Conservation (phyloP, 2,797 vertebrate species). For the Sphaeramia orbicularis region DNA sequence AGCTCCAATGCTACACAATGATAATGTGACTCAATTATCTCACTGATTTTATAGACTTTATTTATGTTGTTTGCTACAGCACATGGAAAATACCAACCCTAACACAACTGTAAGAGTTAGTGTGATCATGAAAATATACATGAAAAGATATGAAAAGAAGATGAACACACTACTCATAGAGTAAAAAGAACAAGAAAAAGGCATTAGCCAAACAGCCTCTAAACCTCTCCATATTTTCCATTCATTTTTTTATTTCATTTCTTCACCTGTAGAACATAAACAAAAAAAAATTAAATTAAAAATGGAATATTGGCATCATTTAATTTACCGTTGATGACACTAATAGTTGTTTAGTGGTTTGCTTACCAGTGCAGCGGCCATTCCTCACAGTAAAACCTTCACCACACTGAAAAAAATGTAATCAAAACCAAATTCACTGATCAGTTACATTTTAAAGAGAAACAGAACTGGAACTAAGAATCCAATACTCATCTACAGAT, state of each 20-base stretch:
- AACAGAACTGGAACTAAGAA: neutral
- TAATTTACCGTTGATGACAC: neutral
- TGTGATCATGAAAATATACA: neutral
- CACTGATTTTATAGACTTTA: constrained; percentile 45
- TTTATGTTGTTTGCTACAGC: neutral
- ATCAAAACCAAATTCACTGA: neutral
- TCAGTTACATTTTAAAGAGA: neutral
- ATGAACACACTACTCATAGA: constrained; percentile 40
- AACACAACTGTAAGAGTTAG: neutral
- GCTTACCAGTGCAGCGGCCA: constrained; percentile 89
- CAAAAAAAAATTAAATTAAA: constrained; percentile 15
- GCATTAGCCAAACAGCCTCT: too few relatives aligned
- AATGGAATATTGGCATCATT: neutral
- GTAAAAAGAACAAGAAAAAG: constrained; percentile 31
- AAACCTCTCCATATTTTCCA: neutral
- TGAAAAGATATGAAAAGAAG: neutral
- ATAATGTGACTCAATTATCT: constrained; percentile 21
- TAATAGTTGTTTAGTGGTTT: neutral
- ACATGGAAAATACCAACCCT: neutral
- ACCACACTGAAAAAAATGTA: constrained; percentile 85
- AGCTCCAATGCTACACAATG: constrained; percentile 6
- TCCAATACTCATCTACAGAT: neutral
- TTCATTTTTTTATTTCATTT: constrained; percentile 15
- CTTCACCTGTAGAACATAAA: constrained; percentile 71
- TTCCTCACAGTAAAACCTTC: constrained; percentile 87